Base-by-base conservation (phyloP, 2,113 vertebrate genomes). In the Trogon surrucura region DNA sequence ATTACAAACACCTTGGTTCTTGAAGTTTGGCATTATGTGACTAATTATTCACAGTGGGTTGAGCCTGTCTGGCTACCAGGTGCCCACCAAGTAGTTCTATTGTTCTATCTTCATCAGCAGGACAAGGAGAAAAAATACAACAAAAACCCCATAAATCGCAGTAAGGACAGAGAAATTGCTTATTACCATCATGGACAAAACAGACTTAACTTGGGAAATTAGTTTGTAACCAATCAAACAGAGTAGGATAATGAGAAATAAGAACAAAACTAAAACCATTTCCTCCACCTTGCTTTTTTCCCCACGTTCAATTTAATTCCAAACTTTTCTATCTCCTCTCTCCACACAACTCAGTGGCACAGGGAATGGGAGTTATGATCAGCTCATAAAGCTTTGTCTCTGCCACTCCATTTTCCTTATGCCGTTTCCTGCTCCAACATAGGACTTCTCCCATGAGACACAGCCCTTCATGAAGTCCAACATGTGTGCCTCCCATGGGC, bases 81-180 rank as follows among this genome's bases (percentile, higher is more conserved):
- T 64, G 22, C 6, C 26, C 36, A 44, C 14, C 12, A 73, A 73
- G 18, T 8, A 45, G n/a, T 4, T 62, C 13, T 64, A 21, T 21
- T n/a, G 25, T 20, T 69, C 26, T 6, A 3, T 60, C 13, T 69
- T 73, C 38, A 61, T 47, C n/a, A 74, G 17, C 3, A 45, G 5
- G 6, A 34, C 15, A 32, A 65, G 1, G 13, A 6, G 5, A 15
- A 61, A 60, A 61, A 65, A 27, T 64, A 7, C 2, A 60, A 36
- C 1, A 44, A 22, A 67, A 62, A 19, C 2, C 14, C n/a, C 5
- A 0, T 5, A 2, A 9, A 25, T 16, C 56, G 6, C 0, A 0
- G 30, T 53, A 77, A 26, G 5, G 9, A 44, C 9, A 21, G 12
- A 16, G 5, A 72, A 7, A 36, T 57, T 88, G 29, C 13, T 64